Evolutionary conservation across 2,797 vertebrate species (phyloP).

Genomic region (Crocodylus rhombifer): DNA sequence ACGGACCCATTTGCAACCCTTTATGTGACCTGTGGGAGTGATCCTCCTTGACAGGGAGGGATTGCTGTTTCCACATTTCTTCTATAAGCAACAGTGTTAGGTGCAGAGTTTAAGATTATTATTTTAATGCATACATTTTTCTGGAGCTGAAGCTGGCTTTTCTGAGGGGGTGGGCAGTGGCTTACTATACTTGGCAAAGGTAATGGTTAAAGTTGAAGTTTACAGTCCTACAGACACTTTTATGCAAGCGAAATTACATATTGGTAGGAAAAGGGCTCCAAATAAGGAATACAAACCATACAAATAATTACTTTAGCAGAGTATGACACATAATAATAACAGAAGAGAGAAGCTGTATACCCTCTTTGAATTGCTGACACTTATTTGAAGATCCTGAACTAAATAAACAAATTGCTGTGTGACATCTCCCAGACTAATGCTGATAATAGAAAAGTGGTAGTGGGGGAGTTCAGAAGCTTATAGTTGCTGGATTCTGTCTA

Average conservation of each 20-base stretch:
- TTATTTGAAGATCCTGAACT: slow-evolving; percentile 38
- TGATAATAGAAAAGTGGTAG: slow-evolving; percentile 24
- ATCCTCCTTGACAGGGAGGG: too few relatives aligned
- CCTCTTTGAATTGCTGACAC: not conserved
- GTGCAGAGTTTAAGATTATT: not conserved
- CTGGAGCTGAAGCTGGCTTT: not conserved
- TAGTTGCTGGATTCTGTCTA: slow-evolving; percentile 29
- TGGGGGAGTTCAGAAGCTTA: slow-evolving; percentile 11
- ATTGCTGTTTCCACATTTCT: not conserved
- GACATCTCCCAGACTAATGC: slow-evolving; percentile 35
- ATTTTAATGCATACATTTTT: not conserved
- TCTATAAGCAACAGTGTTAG: not conserved
- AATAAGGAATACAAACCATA: not conserved
- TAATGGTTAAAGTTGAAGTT: not conserved
- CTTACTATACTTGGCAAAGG: not conserved
- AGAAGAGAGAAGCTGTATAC: slow-evolving; percentile 32
- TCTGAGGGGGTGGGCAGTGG: not conserved
- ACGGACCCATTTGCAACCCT: too few relatives aligned
- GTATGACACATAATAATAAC: not conserved
- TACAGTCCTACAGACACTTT: slow-evolving; percentile 13
- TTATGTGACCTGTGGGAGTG: not conserved
- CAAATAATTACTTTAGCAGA: slow-evolving; percentile 29
- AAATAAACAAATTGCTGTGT: slow-evolving; percentile 38
- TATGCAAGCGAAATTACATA: not conserved
- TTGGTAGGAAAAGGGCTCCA: not conserved